These are phyloP conservation scores for Hapalemur alaotrensis DNA, from an alignment of 2,797 vertebrate species.

Conservation along the genomic window DNA sequence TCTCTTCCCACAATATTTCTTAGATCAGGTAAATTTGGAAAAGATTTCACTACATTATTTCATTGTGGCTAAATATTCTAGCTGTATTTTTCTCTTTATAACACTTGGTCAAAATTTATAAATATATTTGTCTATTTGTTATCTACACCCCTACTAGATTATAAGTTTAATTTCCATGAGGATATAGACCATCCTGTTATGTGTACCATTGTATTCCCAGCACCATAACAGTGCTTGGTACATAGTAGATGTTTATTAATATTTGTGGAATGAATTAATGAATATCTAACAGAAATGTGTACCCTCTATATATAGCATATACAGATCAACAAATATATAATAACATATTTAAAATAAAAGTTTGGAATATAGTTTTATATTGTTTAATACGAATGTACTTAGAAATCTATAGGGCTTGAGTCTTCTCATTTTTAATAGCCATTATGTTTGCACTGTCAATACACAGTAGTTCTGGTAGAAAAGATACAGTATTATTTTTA, in stretches of 20 bases:
- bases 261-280: neutral
- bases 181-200: neutral
- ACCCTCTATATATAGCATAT: neutral
- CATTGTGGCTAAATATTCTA: neutral
- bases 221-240: neutral
- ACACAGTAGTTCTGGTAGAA: neutral
- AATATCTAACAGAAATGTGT: neutral
- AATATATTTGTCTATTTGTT: neutral
- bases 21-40: neutral
- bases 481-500: neutral
- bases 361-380: neutral
- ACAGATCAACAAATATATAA: neutral
- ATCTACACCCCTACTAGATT: neutral
- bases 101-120: neutral
- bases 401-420: neutral
- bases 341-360: neutral
- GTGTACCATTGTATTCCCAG: neutral
- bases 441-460: neutral
- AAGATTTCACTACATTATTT: neutral
- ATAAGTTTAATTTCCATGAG: neutral
- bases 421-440: neutral
- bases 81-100: neutral
- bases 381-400: slow-evolving; percentile 1
- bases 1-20: neutral
- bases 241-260: neutral